Evolutionary conservation across 2,797 vertebrate genomes (phyloP), one percentile per base, ranked within the genome.

Genomic region (Pantherophis alleghaniensis): DNA sequence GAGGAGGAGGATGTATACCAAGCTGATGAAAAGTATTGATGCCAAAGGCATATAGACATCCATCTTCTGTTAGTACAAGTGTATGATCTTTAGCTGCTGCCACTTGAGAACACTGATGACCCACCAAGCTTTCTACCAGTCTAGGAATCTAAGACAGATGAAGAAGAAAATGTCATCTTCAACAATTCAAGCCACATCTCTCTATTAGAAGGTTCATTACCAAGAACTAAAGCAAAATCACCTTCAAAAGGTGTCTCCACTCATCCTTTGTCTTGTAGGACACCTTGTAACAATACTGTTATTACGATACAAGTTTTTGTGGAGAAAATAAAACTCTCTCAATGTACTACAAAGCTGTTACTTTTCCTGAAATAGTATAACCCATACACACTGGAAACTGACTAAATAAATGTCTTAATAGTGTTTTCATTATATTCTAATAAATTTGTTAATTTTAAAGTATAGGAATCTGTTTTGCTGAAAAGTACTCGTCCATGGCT

Each of bases 71-170:
- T 97, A 99, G 97, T 94, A 99, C 98, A 96, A 99, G 98, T 0
- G 99, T 99, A 97, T 99, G 99, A 97, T 99, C 99, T 97, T 99
- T 98, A 92, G 99, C 99, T 93, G 99, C 99, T 79, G 99, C 98
- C 94, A 99, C 98, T 94, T 99, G 99, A 87, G 98, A 98, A 97
- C 99, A 99, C 94, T 98, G 98, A 95, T 99, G 98, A 94, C 97
- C 98, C 97, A 97, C 96, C 89, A 99, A 98, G 93, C 98, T 98
- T 97, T 99, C 98, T 90, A 99, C 98, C 93, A 99, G 97, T 90
- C 98, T 98, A 86, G 99, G 99, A 95, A 99, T 96, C 99, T 99
- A 95, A 92, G 12, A 89, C 13, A 88, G 13, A 91, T 90, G 47
- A 56, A 87, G 14, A 57, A 94, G 16, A 57, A 94, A 92, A 91